Percentiles rank a stretch among this genome's conserved stretches.
Conservation (phyloP, 2,888 invertebrate species). For the Marronus borbonicus region DNA sequence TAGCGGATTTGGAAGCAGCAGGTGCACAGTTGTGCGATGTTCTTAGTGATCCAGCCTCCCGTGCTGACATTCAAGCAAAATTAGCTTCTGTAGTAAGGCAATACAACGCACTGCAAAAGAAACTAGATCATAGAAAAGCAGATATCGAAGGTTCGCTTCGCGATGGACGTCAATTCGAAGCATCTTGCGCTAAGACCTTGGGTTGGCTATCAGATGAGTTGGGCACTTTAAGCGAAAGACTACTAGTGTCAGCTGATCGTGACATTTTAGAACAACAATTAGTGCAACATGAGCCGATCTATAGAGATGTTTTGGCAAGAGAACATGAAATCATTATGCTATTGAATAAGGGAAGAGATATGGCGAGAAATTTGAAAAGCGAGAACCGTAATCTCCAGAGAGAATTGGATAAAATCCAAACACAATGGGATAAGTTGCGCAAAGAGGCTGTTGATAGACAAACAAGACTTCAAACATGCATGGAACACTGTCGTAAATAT, state of each 20-base stretch:
- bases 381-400: slow-evolving; percentile 79
- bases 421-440: slow-evolving; percentile 93
- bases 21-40: slow-evolving; percentile 91
- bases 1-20: slow-evolving; percentile 91
- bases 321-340: slow-evolving; percentile 96
- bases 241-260: slow-evolving; percentile 90
- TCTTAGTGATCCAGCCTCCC: slow-evolving; percentile 90
- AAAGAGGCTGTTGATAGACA: slow-evolving; percentile 90
- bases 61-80: slow-evolving; percentile 92
- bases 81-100: slow-evolving; percentile 89
- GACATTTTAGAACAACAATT: slow-evolving; percentile 89
- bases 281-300: slow-evolving; percentile 90
- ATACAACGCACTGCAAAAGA: slow-evolving; percentile 90
- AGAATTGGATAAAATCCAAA: slow-evolving; percentile 90
- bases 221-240: slow-evolving; percentile 81
- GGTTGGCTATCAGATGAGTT: slow-evolving; percentile 92
- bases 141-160: slow-evolving; percentile 83
- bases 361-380: slow-evolving; percentile 69
- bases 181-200: slow-evolving; percentile 88
- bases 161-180: slow-evolving; percentile 93
- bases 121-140: slow-evolving; percentile 90
- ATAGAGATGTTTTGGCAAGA: slow-evolving; percentile 88
- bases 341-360: slow-evolving; percentile 89
- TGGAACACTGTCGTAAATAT: slow-evolving; percentile 94
- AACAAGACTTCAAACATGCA: slow-evolving; percentile 89